A percentile compares a stretch with the other conserved stretches of the same genome.
Evolutionary conservation across 2,113 vertebrate genomes (phyloP).

Genomic region (Turnix velox): DNA sequence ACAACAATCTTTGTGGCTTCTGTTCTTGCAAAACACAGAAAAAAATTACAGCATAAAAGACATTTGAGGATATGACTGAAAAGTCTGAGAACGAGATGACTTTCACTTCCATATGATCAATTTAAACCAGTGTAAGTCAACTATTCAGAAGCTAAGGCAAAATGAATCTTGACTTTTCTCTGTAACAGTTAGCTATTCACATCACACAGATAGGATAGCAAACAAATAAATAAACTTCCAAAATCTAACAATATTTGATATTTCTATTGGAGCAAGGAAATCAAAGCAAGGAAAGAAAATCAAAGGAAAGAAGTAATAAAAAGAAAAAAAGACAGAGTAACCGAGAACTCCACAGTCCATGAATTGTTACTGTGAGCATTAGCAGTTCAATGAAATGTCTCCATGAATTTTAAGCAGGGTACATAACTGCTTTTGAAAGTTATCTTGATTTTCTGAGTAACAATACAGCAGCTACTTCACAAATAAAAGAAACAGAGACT

Average conservation of each 20-base stretch:
- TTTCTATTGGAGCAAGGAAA: background rate
- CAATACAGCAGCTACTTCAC: background rate
- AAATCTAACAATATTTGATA: background rate
- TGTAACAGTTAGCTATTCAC: background rate
- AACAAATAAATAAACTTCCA: background rate
- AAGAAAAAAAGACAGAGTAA: background rate
- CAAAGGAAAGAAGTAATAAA: background rate
- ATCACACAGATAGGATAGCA: background rate
- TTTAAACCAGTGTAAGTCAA: background rate
- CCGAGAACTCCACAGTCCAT: background rate
- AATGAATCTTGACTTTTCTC: background rate
- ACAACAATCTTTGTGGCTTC: no score
- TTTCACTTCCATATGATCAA: background rate
- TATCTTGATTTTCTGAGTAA: background rate
- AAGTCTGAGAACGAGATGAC: background rate
- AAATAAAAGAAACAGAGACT: background rate
- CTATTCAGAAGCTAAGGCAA: background rate
- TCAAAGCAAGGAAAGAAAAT: background rate
- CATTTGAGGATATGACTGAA: background rate
- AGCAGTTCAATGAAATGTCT: background rate
- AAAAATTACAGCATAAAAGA: background rate
- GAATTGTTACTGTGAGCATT: background rate
- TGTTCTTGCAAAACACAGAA: background rate
- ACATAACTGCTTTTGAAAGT: background rate
- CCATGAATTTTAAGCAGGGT: background rate